Percentiles rank a stretch among this genome's conserved stretches.
phyloP scores from a whole-genome alignment of 2,113 vertebrate species.

The Ammodytes marinus region DNA sequence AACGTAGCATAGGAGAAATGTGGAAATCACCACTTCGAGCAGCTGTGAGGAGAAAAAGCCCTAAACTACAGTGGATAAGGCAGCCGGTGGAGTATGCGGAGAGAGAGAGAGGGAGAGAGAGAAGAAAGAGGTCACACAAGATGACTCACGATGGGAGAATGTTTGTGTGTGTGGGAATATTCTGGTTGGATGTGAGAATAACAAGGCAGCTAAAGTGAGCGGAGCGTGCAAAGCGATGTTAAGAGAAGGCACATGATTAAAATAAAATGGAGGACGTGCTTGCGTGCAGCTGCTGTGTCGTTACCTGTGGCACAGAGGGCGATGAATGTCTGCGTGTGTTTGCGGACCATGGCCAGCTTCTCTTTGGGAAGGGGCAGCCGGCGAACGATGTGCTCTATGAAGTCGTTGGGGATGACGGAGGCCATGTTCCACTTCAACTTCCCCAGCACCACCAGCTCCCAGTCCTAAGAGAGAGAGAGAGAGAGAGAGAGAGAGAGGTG shows the following conservation, averaged over 20 bases:
- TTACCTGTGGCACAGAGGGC: conserved; percentile 97
- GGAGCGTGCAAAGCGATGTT: not conserved
- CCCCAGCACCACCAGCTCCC: conserved; percentile 96
- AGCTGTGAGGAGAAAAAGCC: conserved; percentile 52
- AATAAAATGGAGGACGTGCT: not conserved
- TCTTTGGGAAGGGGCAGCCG: conserved; percentile 92
- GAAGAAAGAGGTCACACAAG: conserved; percentile 69
- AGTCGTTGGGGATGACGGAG: conserved; percentile 94
- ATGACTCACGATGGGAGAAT: conserved; percentile 78
- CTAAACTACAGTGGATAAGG: conserved; percentile 50
- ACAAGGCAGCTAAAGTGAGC: conserved; percentile 36
- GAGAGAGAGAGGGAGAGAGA: not conserved
- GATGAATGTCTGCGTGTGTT: conserved; percentile 95
- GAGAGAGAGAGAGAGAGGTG: not conserved
- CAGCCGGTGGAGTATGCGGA: conserved; percentile 46
- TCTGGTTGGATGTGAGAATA: conserved; percentile 44
- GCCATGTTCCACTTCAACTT: conserved; percentile 99
- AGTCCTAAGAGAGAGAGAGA: conserved; percentile 85
- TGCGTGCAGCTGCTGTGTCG: not conserved
- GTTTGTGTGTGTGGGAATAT: conserved; percentile 71
- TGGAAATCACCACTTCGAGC: conserved; percentile 43
- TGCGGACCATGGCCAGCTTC: conserved; percentile 92
- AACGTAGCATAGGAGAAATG: conserved; percentile 15
- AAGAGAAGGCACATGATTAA: not conserved
- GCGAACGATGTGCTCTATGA: conserved; percentile 94